Evolutionary conservation across 2,888 invertebrate species (phyloP).

Genomic region (Gibbula magus): DNA sequence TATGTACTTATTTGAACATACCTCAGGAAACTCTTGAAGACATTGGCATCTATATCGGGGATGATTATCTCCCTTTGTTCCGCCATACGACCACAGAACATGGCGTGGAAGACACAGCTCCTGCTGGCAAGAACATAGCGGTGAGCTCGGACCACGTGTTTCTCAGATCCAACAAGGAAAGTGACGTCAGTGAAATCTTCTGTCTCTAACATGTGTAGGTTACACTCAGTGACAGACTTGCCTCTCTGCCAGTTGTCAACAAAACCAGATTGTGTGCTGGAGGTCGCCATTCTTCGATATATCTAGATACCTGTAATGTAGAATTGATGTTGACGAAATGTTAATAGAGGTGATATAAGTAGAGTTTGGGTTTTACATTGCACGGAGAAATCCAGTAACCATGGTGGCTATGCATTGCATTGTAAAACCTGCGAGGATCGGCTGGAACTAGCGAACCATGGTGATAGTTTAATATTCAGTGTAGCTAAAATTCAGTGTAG

Average conservation of each 20-base stretch:
- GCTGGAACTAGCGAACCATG: no score
- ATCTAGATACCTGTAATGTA: no score
- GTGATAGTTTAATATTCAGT: no score
- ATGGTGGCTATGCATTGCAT: no score
- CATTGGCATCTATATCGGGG: background rate
- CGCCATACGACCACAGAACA: background rate
- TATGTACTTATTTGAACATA: background rate
- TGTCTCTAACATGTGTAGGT: constrained; percentile 1
- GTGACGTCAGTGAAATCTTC: constrained; percentile 40
- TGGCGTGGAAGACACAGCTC: constrained; percentile 31
- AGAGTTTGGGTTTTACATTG: no score
- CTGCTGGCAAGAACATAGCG: constrained; percentile 43
- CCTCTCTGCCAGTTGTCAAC: background rate
- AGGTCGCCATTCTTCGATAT: no score
- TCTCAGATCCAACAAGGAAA: constrained; percentile 40
- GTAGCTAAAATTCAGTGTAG: no score
- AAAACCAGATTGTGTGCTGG: background rate
- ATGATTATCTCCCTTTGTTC: background rate
- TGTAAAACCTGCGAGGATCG: no score
- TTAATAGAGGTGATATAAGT: no score
- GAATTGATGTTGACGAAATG: no score
- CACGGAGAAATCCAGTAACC: no score
- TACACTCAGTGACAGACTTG: background rate
- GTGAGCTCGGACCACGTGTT: constrained; percentile 40
- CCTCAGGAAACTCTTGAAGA: background rate